A percentile compares a stretch with the other conserved stretches of the same genome.
phyloP scores from a whole-genome alignment of 2,113 vertebrate genomes.

The Lycocorax pyrrhopterus region DNA sequence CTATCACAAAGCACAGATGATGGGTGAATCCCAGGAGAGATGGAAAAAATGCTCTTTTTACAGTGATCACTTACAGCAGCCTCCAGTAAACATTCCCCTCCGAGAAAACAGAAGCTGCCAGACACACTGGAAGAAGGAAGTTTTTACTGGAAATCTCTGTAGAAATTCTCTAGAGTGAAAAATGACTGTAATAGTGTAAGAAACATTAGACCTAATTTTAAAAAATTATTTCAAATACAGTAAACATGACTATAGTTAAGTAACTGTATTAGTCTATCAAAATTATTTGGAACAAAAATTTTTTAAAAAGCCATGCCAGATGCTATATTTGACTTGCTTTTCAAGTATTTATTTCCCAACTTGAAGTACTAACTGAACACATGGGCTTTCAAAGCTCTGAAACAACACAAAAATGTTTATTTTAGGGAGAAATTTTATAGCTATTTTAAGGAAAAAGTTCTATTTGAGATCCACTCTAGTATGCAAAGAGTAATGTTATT shows the following conservation, averaged over 20 bases:
- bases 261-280: background rate
- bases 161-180: background rate
- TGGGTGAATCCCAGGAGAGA: background rate
- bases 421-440: background rate
- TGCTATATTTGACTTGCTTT: background rate
- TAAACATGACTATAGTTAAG: background rate
- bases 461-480: background rate
- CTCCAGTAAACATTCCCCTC: background rate
- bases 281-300: background rate
- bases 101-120: background rate
- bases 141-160: background rate
- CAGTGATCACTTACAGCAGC: background rate
- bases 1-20: background rate
- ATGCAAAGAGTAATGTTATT: background rate
- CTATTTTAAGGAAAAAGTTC: background rate
- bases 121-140: background rate
- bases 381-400: background rate
- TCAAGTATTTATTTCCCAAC: background rate
- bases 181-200: background rate
- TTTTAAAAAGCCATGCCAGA: background rate
- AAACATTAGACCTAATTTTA: background rate
- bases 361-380: background rate
- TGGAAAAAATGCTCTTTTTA: background rate
- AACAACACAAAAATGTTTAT: background rate
- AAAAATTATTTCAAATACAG: background rate